Evolutionary conservation across 2,113 vertebrate species (phyloP).

Genomic region (Paratilapia polleni): DNA sequence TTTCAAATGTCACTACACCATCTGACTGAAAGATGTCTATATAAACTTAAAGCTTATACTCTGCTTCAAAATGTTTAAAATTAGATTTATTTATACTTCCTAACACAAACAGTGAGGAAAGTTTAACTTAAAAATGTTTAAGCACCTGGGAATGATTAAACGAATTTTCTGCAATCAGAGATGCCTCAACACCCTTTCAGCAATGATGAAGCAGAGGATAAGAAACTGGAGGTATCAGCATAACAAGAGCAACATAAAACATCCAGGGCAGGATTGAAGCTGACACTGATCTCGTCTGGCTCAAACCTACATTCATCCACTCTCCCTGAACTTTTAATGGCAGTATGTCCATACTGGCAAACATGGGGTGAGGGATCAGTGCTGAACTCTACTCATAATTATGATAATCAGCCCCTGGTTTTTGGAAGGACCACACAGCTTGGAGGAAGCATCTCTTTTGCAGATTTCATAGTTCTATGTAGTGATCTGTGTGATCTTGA

Average conservation of each 20-base stretch:
- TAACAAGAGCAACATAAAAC: not conserved
- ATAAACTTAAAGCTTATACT: not conserved
- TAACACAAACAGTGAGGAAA: not conserved
- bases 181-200: not conserved
- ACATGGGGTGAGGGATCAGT: not conserved
- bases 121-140: not conserved
- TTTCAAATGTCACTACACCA: no score
- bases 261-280: slow-evolving; percentile 21
- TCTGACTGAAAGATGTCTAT: no score
- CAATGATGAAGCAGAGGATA: not conserved
- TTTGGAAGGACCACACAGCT: slow-evolving; percentile 56
- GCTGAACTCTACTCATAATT: slow-evolving; percentile 7
- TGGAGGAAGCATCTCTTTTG: slow-evolving; percentile 9
- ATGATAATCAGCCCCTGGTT: slow-evolving; percentile 33
- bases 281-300: not conserved
- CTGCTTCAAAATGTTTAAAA: not conserved
- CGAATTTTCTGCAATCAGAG: not conserved
- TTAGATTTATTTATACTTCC: not conserved
- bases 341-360: slow-evolving; percentile 7
- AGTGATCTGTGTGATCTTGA: slow-evolving; percentile 34
- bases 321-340: not conserved
- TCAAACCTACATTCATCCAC: not conserved
- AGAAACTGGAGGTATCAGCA: not conserved
- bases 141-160: not conserved
- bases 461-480: not conserved